Percentiles rank a stretch among this genome's conserved stretches.
Evolutionary conservation across 2,888 invertebrate genomes (phyloP).

Genomic region (Drosophila dives): DNA sequence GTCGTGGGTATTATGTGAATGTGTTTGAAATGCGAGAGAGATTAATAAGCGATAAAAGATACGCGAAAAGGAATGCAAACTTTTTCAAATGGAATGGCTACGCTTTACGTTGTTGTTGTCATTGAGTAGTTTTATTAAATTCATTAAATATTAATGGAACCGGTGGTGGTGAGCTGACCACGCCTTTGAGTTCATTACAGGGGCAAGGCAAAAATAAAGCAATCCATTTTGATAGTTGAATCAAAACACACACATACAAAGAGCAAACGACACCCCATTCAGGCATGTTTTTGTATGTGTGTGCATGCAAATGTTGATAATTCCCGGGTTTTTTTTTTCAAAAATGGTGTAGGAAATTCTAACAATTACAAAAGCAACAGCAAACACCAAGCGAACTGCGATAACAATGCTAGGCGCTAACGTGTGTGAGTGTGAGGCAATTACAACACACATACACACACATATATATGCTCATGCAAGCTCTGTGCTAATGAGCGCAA

Average conservation of each 20-base stretch:
- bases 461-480: conserved; percentile 2
- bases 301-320: conserved; percentile 59
- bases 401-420: conserved; percentile 40
- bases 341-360: conserved; percentile 72
- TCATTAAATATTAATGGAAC: not conserved
- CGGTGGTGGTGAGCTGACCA: conserved; percentile 40
- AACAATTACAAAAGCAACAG: conserved; percentile 53
- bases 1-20: not conserved
- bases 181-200: conserved; percentile 51
- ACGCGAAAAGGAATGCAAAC: not conserved
- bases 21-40: conserved; percentile 10
- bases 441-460: conserved; percentile 33
- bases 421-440: conserved; percentile 44
- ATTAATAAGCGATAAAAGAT: conserved; percentile 3
- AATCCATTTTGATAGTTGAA: conserved; percentile 57
- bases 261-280: conserved; percentile 47
- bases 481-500: conserved; percentile 38
- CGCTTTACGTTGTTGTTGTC: not conserved
- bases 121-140: not conserved
- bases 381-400: conserved; percentile 30
- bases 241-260: conserved; percentile 24
- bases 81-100: not conserved
- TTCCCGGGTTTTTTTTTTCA: conserved; percentile 51
- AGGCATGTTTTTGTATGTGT: conserved; percentile 14
- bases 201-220: conserved; percentile 30